Evolutionary conservation across 2,797 vertebrate genomes (phyloP).

Genomic region (Podarcis lilfordi): DNA sequence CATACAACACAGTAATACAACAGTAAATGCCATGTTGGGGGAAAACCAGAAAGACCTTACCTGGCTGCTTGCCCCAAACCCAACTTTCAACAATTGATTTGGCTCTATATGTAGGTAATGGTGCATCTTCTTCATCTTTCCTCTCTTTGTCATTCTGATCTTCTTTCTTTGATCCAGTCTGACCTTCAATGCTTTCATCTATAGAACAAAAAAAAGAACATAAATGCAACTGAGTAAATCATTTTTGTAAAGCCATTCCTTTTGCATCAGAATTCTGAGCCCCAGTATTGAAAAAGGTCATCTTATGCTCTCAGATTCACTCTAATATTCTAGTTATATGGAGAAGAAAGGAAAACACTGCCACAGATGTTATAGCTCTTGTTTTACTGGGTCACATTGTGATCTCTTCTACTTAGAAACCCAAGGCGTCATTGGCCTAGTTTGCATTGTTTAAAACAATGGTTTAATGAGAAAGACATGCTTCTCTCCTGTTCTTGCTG

Average conservation of each 20-base stretch:
- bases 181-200: slow-evolving; percentile 92
- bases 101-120: slow-evolving; percentile 81
- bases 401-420: slow-evolving; percentile 34
- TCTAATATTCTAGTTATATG: background rate
- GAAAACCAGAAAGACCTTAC: slow-evolving; percentile 72
- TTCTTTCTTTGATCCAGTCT: slow-evolving; percentile 90
- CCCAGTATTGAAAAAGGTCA: slow-evolving; percentile 18
- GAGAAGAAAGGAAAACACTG: background rate
- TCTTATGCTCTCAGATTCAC: background rate
- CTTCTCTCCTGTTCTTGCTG: no score
- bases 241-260: background rate
- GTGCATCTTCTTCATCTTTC: slow-evolving; percentile 93
- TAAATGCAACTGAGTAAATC: slow-evolving; percentile 20
- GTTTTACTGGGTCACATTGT: slow-evolving; percentile 18
- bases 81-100: slow-evolving; percentile 96
- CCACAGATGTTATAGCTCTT: slow-evolving; percentile 32
- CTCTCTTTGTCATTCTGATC: slow-evolving; percentile 96
- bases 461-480: no score
- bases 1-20: background rate
- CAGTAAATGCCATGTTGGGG: background rate
- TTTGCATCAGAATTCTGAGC: slow-evolving; percentile 8
- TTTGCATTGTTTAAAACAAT: no score
- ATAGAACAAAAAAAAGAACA: slow-evolving; percentile 19
- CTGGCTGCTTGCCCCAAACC: slow-evolving; percentile 98
- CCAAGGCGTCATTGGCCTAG: background rate